Percentiles rank a stretch among this genome's conserved stretches.
Conservation (phyloP, 1,140 invertebrate genomes). For the Trichoplusia ni region DNA sequence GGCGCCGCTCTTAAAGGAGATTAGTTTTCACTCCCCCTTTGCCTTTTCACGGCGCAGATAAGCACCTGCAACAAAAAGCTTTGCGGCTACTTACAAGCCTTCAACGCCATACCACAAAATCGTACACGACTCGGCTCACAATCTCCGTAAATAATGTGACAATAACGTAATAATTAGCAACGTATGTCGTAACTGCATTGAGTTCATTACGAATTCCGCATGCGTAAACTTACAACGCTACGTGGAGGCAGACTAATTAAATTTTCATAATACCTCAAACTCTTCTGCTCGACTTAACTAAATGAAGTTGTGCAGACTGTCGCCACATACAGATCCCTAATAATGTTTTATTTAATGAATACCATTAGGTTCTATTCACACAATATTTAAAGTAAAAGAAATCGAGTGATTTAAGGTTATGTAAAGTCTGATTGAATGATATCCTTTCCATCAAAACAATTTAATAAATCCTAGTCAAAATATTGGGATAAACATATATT, state of each 20-base stretch:
- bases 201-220: constrained; percentile 41
- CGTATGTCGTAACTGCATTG: constrained; percentile 34
- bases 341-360: neutral
- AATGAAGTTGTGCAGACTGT: constrained; percentile 34
- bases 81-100: constrained; percentile 21
- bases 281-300: constrained; percentile 41
- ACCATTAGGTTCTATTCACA: too few relatives aligned
- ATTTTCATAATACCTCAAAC: constrained; percentile 53
- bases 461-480: constrained; percentile 12
- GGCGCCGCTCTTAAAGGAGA: constrained; percentile 48
- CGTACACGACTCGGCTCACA: too few relatives aligned
- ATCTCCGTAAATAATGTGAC: neutral
- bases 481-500: constrained; percentile 1
- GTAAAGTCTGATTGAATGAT: too few relatives aligned
- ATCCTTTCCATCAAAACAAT: neutral
- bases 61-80: constrained; percentile 36
- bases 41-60: constrained; percentile 39
- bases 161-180: neutral
- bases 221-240: constrained; percentile 36
- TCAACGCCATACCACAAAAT: neutral
- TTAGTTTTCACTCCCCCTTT: constrained; percentile 43
- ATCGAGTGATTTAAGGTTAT: too few relatives aligned
- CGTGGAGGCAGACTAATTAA: constrained; percentile 47
- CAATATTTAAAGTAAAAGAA: too few relatives aligned
- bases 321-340: constrained; percentile 6